Evolutionary conservation across 2,888 invertebrate species (phyloP), one percentile per base, ranked within the genome.

Genomic region (Thecophora atra): DNA sequence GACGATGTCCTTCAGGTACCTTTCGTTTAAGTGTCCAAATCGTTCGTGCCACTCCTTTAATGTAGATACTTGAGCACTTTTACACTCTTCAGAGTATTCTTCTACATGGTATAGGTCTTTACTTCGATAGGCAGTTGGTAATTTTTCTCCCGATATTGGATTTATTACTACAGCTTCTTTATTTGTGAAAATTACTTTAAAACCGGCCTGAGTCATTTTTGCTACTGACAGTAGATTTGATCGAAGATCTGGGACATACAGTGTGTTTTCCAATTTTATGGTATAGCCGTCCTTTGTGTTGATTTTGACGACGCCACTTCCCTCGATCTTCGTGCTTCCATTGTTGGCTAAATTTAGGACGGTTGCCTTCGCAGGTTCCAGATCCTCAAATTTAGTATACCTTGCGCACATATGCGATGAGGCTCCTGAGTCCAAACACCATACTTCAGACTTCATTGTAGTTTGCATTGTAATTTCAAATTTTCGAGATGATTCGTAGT

Each of bases 151-250:
- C 2, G 54, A 54, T 51, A 37, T 19, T 19, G 15, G 19, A 52
- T 63, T 24, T 21, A 4, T 56, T 19, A 70, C 30, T 6, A 70
- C 30, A n/a, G 70, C 70, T 64, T 54, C 56, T 7, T 64, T 63
- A 63, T 28, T 30, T 28, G 6, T 54, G 21, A 70, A 70, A 21
- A 56, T 30, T 1, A 74, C 72, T 64, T 74, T 64, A 19, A 67
- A 65, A 21, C 74, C 73, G 21, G 54, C 58, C 11, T 65, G 47
- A 8, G 74, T 68, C 15, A 75, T 70, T 60, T 73, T 72, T 17
- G 69, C 67, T 7, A 75, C 73, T 7, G 72, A 75, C 17, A 73
- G 19, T 13, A 75, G 30, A 64, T 70, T 75, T 44, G 71, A 63
- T 51, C 67, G 70, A 11, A 73, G 64, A 62, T 73, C 68, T 3